phyloP scores from a whole-genome alignment of 92 coral and sea anemone species.

The Epizoanthus scotinus region DNA sequence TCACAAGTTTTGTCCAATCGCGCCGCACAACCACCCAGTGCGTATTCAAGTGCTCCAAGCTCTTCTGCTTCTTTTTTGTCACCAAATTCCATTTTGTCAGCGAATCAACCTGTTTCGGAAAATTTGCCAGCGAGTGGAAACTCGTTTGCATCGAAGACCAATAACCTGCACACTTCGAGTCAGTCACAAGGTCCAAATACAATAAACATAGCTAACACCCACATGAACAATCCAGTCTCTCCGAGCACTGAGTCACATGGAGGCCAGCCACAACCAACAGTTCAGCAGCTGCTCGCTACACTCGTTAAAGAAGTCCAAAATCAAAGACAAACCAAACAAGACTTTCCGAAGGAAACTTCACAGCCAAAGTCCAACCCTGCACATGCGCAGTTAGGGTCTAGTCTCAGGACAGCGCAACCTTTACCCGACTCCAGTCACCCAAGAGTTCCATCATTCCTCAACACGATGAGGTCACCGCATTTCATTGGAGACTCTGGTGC shows the following conservation, averaged over 20 bases:
- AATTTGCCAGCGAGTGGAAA: background rate
- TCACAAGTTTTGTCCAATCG: background rate
- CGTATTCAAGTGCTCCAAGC: background rate
- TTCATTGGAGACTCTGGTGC: background rate
- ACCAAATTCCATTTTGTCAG: background rate
- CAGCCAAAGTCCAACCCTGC: background rate
- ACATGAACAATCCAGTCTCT: background rate
- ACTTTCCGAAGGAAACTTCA: background rate
- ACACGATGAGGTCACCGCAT: background rate
- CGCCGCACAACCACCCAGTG: background rate
- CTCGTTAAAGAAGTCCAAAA: constrained; percentile 20
- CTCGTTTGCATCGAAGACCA: background rate
- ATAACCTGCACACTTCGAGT: background rate
- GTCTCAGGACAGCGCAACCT: background rate
- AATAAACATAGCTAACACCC: too few relatives aligned
- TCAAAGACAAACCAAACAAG: constrained; percentile 26
- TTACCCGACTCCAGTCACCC: background rate
- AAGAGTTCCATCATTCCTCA: background rate
- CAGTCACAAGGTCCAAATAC: background rate
- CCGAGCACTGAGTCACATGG: background rate
- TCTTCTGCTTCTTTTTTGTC: background rate
- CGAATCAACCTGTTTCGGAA: background rate
- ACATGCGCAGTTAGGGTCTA: background rate
- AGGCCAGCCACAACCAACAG: background rate
- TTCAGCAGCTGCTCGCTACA: constrained; percentile 16